Percentiles rank a stretch among this genome's conserved stretches.
phyloP scores from a whole-genome alignment of 2,113 vertebrate genomes.

The Lepidothrix coronata region DNA sequence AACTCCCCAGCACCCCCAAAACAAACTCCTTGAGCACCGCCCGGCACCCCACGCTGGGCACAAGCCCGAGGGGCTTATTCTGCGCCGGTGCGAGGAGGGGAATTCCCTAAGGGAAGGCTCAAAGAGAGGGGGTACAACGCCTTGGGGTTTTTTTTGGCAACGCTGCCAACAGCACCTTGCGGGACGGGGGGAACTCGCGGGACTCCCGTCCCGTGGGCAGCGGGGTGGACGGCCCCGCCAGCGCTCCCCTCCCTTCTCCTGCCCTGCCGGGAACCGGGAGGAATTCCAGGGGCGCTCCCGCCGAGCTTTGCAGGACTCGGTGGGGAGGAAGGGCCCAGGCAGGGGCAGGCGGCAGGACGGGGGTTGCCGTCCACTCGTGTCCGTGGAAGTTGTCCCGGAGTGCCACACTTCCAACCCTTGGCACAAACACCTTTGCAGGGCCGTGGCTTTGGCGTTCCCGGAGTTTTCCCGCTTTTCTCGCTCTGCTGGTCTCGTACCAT shows the following conservation, averaged over 20 bases:
- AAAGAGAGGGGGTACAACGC: neutral
- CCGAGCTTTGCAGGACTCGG: rapidly evolving
- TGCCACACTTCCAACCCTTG: too few relatives aligned
- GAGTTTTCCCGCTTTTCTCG: neutral
- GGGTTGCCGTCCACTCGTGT: neutral
- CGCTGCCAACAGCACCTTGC: neutral
- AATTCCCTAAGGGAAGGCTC: neutral
- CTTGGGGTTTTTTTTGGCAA: neutral
- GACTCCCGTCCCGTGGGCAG: neutral
- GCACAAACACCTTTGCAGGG: neutral
- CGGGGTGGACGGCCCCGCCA: neutral
- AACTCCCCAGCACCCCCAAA: neutral
- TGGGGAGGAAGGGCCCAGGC: neutral
- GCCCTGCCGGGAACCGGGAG: too few relatives aligned
- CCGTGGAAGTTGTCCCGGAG: neutral
- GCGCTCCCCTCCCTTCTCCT: neutral
- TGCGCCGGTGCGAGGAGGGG: neutral
- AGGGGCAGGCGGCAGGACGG: neutral
- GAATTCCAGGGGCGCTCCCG: neutral
- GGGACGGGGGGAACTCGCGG: rapidly evolving
- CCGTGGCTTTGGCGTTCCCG: neutral
- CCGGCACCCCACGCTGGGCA: neutral
- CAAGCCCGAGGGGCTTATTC: neutral
- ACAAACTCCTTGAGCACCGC: rapidly evolving
- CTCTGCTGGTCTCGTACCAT: rapidly evolving